Base-by-base conservation (phyloP, 2,113 vertebrate species). In the Corythornis madagascariensis region DNA sequence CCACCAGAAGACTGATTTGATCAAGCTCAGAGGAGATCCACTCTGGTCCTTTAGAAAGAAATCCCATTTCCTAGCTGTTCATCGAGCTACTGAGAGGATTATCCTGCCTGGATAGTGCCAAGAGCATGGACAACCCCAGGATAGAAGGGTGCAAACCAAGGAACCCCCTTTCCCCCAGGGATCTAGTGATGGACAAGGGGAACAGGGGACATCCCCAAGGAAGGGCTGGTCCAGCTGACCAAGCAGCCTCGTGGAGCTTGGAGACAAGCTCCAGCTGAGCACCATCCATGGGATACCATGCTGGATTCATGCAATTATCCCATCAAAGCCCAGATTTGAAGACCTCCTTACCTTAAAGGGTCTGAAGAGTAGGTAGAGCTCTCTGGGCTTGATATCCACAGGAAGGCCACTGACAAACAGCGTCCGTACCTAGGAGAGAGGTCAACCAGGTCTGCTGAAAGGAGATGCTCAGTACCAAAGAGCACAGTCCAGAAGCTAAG, bases 351-450 rank as follows among this genome's bases (percentile, higher is more conserved):
- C 99, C 98, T 99, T 99, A 94, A 99, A 99, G 5, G 99, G 99
- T 97, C 99, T 98, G 96, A 99, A 99, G 61, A 99, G 98, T 75
- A 99, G 98, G 95, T 99, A 99, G 52, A 99, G 98, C 90, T 99
- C 99, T 96, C 99, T 98, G 73, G 99, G 99, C 92, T 99, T 99
- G 97, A 99, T 99, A 82, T 99, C 99, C 85, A 99, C 98, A 17
- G 99, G 99, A 73, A 99, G 98, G 45, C 99, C 99, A 94, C 99
- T 99, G 97, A 99, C 99, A 91, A 99, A 99, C 77, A 99, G 98
- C 1, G 99, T 99, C 84, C 99, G 98, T 90, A 99, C 98, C 98
- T 99, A 92, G 33, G 63, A 74, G 64, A 89, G 80, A 96, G 72
- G 40, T 35, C 72, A 86, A 61, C 0, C 2, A 83, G 71, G 21